Evolutionary conservation across 2,113 vertebrate species (phyloP).

Genomic region (Lipophrys pholis): DNA sequence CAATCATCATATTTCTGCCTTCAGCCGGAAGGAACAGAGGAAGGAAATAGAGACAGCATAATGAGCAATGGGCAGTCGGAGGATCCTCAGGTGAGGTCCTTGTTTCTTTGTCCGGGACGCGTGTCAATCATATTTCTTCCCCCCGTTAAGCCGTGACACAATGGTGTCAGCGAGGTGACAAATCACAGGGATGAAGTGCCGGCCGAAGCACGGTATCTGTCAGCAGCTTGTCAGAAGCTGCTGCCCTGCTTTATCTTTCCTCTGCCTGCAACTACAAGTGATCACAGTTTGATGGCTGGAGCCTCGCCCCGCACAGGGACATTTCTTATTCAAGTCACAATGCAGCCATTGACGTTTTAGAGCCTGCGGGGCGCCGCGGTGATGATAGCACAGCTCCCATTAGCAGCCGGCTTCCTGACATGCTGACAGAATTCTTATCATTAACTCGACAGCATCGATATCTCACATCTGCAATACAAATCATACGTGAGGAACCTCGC

Average conservation of each 20-base stretch:
- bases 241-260: conserved; percentile 64
- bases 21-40: too few relatives aligned
- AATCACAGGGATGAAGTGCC: conserved; percentile 61
- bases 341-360: conserved; percentile 64
- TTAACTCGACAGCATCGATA: conserved; percentile 48
- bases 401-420: conserved; percentile 57
- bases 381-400: conserved; percentile 65
- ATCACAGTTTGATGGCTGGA: conserved; percentile 79
- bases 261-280: conserved; percentile 69
- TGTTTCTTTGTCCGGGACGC: conserved; percentile 36
- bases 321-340: conserved; percentile 80
- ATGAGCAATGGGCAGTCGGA: conserved; percentile 8
- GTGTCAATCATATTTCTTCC: conserved; percentile 52
- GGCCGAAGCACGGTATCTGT: conserved; percentile 57
- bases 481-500: conserved; percentile 7
- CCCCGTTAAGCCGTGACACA: conserved; percentile 51
- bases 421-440: conserved; percentile 61
- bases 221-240: conserved; percentile 65
- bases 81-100: conserved; percentile 10
- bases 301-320: conserved; percentile 57
- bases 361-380: conserved; percentile 26
- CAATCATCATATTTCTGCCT: too few relatives aligned
- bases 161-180: conserved; percentile 55
- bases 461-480: conserved; percentile 51
- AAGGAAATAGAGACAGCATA: too few relatives aligned